Percentiles rank a stretch among this genome's conserved stretches.
Conservation (phyloP, 1,140 invertebrate genomes). For the Nomia melanderi region DNA sequence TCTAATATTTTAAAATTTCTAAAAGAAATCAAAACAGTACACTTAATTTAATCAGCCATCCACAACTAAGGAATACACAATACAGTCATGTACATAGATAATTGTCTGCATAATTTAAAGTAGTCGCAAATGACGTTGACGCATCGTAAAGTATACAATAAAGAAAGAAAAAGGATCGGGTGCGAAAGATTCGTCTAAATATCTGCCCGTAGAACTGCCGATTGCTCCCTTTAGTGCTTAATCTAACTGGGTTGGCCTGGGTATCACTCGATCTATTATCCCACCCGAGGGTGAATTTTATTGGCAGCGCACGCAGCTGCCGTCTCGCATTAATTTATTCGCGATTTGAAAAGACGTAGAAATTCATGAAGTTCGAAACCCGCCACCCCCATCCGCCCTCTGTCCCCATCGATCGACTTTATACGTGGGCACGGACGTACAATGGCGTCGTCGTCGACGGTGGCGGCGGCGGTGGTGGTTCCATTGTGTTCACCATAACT, state of each 20-base stretch:
- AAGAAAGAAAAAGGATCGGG: background rate
- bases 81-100: no score
- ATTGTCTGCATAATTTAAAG: no score
- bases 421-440: slow-evolving; percentile 37
- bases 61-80: no score
- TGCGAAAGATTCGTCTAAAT: background rate
- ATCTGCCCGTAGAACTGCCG: background rate
- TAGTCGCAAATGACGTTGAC: no score
- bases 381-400: background rate
- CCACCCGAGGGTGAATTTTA: slow-evolving; percentile 26
- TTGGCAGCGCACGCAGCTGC: slow-evolving; percentile 40
- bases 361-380: slow-evolving; percentile 27
- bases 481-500: slow-evolving; percentile 44
- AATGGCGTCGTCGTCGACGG: slow-evolving; percentile 27
- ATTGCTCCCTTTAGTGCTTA: slow-evolving; percentile 2
- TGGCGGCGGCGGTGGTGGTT: slow-evolving; percentile 1
- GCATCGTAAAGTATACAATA: no score
- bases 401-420: slow-evolving; percentile 45
- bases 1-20: no score
- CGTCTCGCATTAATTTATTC: slow-evolving; percentile 55
- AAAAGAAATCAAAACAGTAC: no score
- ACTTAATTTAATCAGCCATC: no score
- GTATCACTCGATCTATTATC: background rate
- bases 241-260: background rate
- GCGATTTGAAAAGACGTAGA: slow-evolving; percentile 51